phyloP scores from a whole-genome alignment of 2,113 vertebrate species.

The Mormoops blainvillei region DNA sequence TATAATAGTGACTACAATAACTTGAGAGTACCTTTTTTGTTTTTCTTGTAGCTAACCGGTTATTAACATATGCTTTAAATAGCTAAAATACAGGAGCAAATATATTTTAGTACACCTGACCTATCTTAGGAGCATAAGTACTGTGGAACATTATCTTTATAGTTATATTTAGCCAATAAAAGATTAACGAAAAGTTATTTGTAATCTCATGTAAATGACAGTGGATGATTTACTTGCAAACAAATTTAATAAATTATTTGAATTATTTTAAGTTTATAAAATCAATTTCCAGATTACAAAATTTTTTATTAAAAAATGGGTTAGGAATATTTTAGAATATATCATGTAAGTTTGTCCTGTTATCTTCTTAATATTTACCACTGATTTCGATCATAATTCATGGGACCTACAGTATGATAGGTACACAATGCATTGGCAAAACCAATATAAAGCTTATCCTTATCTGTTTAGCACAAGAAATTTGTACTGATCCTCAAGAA shows the following conservation, averaged over 20 bases:
- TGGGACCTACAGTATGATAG: constrained; percentile 79
- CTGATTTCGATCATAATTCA: constrained; percentile 43
- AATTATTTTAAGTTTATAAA: not conserved
- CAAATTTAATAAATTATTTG: not conserved
- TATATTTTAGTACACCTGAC: not conserved
- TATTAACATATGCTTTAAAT: constrained; percentile 28
- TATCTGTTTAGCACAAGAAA: constrained; percentile 74
- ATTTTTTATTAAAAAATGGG: not conserved
- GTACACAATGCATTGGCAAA: constrained; percentile 65
- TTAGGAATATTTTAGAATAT: not conserved
- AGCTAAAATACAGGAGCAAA: constrained; percentile 17
- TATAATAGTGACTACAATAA: constrained; percentile 4
- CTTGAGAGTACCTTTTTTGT: not conserved
- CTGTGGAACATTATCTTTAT: not conserved
- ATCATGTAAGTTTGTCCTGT: not conserved
- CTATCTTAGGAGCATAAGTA: not conserved
- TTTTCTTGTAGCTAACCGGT: not conserved
- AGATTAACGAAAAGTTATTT: not conserved
- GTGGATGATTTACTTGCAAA: constrained; percentile 26
- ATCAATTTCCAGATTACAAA: constrained; percentile 2
- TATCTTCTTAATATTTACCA: constrained; percentile 15
- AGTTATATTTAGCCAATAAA: not conserved
- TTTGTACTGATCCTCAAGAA: constrained; percentile 80
- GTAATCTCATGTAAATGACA: constrained; percentile 10
- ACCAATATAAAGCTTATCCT: constrained; percentile 69